These are phyloP conservation scores for Lepidocyrtinus sp. DNA, from an alignment of 2,888 invertebrate species.

Conservation along the genomic window DNA sequence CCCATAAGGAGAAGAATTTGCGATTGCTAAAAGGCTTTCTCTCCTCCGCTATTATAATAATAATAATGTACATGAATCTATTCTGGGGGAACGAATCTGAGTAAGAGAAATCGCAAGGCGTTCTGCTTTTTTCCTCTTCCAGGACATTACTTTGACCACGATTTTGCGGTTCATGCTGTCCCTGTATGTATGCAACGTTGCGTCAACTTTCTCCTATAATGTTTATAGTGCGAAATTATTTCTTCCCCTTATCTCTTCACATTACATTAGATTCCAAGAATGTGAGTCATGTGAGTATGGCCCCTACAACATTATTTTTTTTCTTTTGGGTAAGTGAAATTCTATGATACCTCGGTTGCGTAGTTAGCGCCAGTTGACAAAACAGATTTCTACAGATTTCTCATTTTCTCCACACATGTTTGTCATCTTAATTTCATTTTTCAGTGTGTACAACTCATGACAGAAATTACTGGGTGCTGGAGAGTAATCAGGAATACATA, in stretches of 20 bases:
- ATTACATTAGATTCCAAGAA: not conserved
- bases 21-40: conserved; percentile 9
- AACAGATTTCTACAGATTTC: too few relatives aligned
- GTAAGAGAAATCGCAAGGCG: conserved; percentile 21
- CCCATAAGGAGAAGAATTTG: conserved; percentile 5
- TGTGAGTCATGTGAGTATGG: not conserved
- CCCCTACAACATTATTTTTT: not conserved
- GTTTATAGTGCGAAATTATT: conserved; percentile 15
- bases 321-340: too few relatives aligned
- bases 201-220: not conserved
- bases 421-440: too few relatives aligned
- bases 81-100: too few relatives aligned
- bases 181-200: not conserved
- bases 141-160: conserved; percentile 41
- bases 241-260: not conserved
- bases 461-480: too few relatives aligned
- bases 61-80: conserved; percentile 4
- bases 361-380: too few relatives aligned
- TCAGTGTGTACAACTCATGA: too few relatives aligned
- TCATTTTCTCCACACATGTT: too few relatives aligned
- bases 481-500: too few relatives aligned
- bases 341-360: too few relatives aligned
- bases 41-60: conserved; percentile 7
- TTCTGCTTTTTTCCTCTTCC: conserved; percentile 20
- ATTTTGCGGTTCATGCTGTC: conserved; percentile 12